Percentiles rank a stretch among this genome's conserved stretches.
Evolutionary conservation across 2,888 invertebrate genomes (phyloP).

Genomic region (Liopterus haemorrhoidalis): DNA sequence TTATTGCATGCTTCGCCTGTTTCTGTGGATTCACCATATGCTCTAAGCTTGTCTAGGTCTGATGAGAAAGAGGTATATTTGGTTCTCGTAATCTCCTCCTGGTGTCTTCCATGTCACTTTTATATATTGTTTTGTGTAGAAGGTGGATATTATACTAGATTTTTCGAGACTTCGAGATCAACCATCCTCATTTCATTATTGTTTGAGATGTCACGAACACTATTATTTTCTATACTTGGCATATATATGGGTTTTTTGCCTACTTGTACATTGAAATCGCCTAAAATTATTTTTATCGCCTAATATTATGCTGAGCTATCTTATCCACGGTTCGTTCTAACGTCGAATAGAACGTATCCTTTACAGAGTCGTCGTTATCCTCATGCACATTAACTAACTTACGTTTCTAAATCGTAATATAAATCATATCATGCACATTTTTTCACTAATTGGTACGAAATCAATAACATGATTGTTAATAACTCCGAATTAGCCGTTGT

Average conservation of each 20-base stretch:
- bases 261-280: conserved; percentile 21
- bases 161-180: conserved; percentile 10
- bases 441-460: not conserved
- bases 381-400: conserved; percentile 23
- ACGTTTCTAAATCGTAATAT: conserved; percentile 3
- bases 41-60: conserved; percentile 8
- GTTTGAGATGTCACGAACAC: conserved; percentile 12
- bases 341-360: conserved; percentile 21
- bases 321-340: conserved; percentile 14
- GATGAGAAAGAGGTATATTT: conserved; percentile 20
- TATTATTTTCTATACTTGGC: conserved; percentile 17
- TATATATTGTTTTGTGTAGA: conserved; percentile 7
- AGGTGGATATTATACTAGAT: conserved; percentile 6
- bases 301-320: conserved; percentile 16
- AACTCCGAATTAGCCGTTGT: not conserved
- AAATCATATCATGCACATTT: not conserved
- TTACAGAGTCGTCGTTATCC: conserved; percentile 18
- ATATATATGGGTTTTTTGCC: conserved; percentile 16
- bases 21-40: too few species aligned
- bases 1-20: too few species aligned
- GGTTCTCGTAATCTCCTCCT: conserved; percentile 11
- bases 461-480: not conserved
- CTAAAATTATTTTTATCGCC: conserved; percentile 20
- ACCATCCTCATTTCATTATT: conserved; percentile 19
- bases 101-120: conserved; percentile 14